Evolutionary conservation across 1,140 invertebrate species (phyloP), one percentile per base, ranked within the genome.

Genomic region (Papilio dardanus): DNA sequence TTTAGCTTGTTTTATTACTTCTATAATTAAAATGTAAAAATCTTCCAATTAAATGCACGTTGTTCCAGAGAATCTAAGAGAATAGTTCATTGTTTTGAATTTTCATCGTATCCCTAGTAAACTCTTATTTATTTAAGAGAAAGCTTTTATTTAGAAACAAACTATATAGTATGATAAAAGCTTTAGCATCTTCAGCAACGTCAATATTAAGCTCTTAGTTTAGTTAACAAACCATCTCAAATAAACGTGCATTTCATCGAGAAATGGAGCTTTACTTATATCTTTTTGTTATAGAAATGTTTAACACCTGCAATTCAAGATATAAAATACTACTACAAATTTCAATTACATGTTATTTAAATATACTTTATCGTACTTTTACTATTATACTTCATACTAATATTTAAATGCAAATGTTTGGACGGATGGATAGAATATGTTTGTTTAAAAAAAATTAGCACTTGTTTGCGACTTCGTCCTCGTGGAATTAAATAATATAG

Each of bases 201-300:
- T 54, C 50, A 54, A 54, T 54, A 24, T 21, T 54, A 54, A 54
- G 19, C 50, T 24, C 21, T 8, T 24, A 54, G 50, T 54, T 24
- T 10, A 54, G 21, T 24, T 54, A 54, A 54, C 50, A 54, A 54
- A 12, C 50, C 21, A 54, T 8, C 2, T 24, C 50, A 54, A 54
- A 24, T 54, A 54, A 24, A 54, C 50, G 50, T 54, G 50, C 21
- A 54, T 2, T 24, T 54, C 21, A 12, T 54, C 50, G 7, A 24
- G 50, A 24, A 54, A 54, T 54, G 50, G 50, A 54, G 19, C 50
- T 54, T 54, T 24, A 54, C n/a, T n/a, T n/a, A n/a, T n/a, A n/a
- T n/a, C n/a, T n/a, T n/a, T n/a, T n/a, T 46, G 5, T 19, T n/a
- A n/a, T 19, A 46, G n/a, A 46, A n/a, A n/a, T n/a, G n/a, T n/a